These are phyloP conservation scores for Leucophenga maculata DNA, from an alignment of 2,888 invertebrate species.

Conservation along the genomic window DNA sequence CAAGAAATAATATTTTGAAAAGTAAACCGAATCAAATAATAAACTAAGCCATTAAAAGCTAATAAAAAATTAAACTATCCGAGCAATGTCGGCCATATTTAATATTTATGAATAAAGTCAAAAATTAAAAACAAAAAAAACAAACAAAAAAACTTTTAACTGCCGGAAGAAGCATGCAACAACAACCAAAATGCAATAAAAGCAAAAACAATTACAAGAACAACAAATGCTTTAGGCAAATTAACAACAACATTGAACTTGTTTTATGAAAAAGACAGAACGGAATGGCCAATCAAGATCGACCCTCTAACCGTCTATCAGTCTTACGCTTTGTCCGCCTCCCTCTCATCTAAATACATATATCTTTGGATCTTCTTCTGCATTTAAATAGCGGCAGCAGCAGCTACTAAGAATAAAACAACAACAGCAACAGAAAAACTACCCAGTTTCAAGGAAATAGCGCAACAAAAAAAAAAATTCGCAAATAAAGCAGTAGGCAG, in stretches of 20 bases:
- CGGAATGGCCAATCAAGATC: slow-evolving; percentile 5
- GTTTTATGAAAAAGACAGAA: slow-evolving; percentile 29
- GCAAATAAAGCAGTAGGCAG: not conserved
- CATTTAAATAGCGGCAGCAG: slow-evolving; percentile 25
- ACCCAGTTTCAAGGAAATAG: not conserved
- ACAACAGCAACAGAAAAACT: not conserved
- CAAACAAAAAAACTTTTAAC: not conserved
- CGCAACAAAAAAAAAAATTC: not conserved
- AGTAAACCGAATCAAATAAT: no score
- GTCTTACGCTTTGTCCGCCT: slow-evolving; percentile 1
- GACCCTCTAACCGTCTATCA: slow-evolving; percentile 32
- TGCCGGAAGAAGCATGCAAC: not conserved
- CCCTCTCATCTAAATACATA: slow-evolving; percentile 52
- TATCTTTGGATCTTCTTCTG: not conserved
- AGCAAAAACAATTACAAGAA: slow-evolving; percentile 23
- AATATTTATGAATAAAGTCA: no score
- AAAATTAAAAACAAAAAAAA: no score
- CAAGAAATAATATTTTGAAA: no score
- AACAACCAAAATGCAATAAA: slow-evolving; percentile 47
- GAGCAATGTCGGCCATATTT: no score
- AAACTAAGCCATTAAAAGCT: no score
- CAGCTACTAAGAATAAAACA: slow-evolving; percentile 34
- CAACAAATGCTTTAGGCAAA: slow-evolving; percentile 9
- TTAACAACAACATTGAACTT: slow-evolving; percentile 55
- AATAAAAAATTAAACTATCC: no score